These are phyloP conservation scores for Dioctria rufipes DNA, from an alignment of 2,888 invertebrate genomes.

Conservation along the genomic window DNA sequence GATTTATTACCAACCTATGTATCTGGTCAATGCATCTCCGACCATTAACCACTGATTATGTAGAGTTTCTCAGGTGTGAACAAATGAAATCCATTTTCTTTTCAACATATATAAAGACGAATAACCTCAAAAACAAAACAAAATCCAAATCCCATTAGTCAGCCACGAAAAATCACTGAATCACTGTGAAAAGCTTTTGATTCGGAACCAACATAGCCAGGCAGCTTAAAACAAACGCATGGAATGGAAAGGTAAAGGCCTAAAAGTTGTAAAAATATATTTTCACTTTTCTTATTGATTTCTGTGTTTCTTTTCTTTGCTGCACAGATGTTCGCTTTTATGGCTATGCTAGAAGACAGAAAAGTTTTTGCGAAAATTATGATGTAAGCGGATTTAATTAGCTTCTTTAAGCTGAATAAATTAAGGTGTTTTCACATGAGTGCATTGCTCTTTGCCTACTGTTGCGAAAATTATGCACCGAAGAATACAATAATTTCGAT, in stretches of 20 bases:
- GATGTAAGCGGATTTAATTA: conserved; percentile 10
- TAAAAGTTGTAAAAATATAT: background rate
- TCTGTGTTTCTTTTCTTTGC: background rate
- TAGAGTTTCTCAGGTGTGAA: background rate
- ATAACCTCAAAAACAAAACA: background rate
- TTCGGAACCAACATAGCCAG: background rate
- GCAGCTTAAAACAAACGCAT: background rate
- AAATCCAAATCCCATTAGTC: background rate
- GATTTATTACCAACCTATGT: too few species aligned
- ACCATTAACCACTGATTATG: background rate
- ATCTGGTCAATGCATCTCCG: background rate
- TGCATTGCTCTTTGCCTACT: conserved; percentile 2
- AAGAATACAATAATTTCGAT: background rate
- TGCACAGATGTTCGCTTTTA: background rate
- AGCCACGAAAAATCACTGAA: background rate
- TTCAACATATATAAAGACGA: background rate
- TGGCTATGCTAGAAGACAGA: background rate
- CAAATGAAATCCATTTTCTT: background rate
- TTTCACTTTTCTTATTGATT: conserved; percentile 20
- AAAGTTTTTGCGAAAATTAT: conserved; percentile 15
- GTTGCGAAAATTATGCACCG: background rate
- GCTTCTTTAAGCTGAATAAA: conserved; percentile 2
- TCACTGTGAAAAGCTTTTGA: background rate
- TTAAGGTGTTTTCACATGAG: conserved; percentile 9
- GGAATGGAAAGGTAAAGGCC: background rate